Evolutionary conservation across 2,113 vertebrate genomes (phyloP).

Genomic region (Actenoides lindsayi): DNA sequence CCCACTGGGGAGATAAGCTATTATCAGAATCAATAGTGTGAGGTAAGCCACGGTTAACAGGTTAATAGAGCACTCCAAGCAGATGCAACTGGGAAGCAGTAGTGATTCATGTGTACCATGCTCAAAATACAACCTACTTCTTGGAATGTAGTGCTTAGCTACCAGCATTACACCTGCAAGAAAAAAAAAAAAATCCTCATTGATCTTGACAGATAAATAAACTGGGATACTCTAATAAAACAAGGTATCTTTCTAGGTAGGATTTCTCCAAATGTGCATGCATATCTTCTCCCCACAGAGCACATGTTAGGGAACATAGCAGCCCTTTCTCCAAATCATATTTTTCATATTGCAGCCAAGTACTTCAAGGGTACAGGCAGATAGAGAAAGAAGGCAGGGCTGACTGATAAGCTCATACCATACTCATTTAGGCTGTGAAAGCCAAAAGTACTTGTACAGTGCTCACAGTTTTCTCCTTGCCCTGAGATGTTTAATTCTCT

Average conservation of each 20-base stretch:
- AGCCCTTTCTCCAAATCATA: background rate
- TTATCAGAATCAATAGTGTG: background rate
- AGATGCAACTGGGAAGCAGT: background rate
- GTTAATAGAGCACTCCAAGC: background rate
- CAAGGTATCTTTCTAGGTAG: background rate
- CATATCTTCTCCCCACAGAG: background rate
- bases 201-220: background rate
- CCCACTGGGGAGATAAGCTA: background rate
- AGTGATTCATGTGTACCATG: background rate
- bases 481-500: background rate
- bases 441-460: background rate
- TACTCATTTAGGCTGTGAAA: background rate
- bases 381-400: background rate
- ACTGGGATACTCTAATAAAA: background rate
- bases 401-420: background rate
- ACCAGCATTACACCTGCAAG: background rate
- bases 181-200: background rate
- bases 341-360: background rate
- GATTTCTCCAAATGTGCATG: background rate
- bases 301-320: background rate
- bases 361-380: background rate
- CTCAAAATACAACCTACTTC: background rate
- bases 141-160: background rate
- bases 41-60: background rate
- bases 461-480: background rate